Evolutionary conservation across 2,888 invertebrate species (phyloP).

Genomic region (Luperina testacea): DNA sequence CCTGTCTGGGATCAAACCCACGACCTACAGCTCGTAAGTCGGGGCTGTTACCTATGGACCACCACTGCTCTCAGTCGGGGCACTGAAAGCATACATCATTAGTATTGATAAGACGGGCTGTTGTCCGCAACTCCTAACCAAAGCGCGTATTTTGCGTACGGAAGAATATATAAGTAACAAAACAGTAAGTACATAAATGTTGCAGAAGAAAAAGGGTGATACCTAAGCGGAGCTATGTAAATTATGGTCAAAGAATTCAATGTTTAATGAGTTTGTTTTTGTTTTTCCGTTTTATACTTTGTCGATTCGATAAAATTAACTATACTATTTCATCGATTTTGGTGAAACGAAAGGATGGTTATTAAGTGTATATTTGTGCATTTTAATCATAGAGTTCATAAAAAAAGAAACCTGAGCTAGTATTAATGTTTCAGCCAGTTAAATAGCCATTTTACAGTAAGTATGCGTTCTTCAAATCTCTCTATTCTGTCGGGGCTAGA

Average conservation of each 20-base stretch:
- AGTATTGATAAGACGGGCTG: no score
- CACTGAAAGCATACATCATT: no score
- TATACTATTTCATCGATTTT: background rate
- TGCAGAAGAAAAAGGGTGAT: background rate
- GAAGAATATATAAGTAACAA: background rate
- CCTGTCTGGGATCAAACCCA: no score
- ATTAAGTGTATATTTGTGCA: background rate
- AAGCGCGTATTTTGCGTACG: background rate
- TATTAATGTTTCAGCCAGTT: background rate
- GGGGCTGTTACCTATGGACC: no score
- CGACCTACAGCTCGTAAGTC: no score
- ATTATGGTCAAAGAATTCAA: background rate
- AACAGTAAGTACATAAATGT: background rate
- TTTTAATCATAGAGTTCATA: no score
- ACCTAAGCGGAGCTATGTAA: background rate
- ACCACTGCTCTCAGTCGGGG: no score
- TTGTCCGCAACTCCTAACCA: background rate
- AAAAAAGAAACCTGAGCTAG: background rate
- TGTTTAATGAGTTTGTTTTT: background rate
- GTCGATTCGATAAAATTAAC: background rate
- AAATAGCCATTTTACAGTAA: constrained; percentile 36
- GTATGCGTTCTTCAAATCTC: constrained; percentile 39
- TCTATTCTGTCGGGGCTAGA: constrained; percentile 17
- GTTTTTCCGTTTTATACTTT: background rate
- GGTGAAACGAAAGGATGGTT: background rate